phyloP scores from a whole-genome alignment of 2,888 invertebrate genomes.

The Empis stercorea region DNA sequence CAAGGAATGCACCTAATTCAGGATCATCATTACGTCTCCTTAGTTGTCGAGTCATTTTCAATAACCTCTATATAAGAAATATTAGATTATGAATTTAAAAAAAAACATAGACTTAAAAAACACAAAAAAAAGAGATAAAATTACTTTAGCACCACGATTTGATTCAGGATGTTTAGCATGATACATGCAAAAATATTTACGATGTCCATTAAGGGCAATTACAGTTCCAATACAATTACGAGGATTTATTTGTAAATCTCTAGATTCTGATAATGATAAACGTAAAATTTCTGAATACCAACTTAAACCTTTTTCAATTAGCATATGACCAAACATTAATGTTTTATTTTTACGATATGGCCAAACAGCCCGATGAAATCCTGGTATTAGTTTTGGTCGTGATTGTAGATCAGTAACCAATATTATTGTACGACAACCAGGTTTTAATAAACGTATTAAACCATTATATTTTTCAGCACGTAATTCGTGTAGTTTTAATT shows the following conservation, averaged over 20 bases:
- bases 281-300: constrained; percentile 91
- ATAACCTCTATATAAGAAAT: constrained; percentile 47
- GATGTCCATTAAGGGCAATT: constrained; percentile 86
- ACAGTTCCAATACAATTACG: constrained; percentile 96
- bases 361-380: constrained; percentile 89
- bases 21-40: constrained; percentile 46
- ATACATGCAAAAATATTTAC: constrained; percentile 97
- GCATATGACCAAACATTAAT: constrained; percentile 84
- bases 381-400: constrained; percentile 71
- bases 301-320: constrained; percentile 78
- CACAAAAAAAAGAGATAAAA: too few relatives aligned
- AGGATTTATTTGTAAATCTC: constrained; percentile 81
- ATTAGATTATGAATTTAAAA: background rate
- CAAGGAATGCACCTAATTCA: constrained; percentile 75
- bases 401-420: constrained; percentile 81
- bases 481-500: constrained; percentile 78
- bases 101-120: background rate
- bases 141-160: constrained; percentile 52
- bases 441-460: constrained; percentile 79
- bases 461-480: constrained; percentile 92
- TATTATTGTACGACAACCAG: constrained; percentile 88
- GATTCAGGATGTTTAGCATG: constrained; percentile 90
- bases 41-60: constrained; percentile 51
- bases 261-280: constrained; percentile 69
- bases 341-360: constrained; percentile 96